phyloP scores from a whole-genome alignment of 2,888 invertebrate genomes.

The Xanthia togata region DNA sequence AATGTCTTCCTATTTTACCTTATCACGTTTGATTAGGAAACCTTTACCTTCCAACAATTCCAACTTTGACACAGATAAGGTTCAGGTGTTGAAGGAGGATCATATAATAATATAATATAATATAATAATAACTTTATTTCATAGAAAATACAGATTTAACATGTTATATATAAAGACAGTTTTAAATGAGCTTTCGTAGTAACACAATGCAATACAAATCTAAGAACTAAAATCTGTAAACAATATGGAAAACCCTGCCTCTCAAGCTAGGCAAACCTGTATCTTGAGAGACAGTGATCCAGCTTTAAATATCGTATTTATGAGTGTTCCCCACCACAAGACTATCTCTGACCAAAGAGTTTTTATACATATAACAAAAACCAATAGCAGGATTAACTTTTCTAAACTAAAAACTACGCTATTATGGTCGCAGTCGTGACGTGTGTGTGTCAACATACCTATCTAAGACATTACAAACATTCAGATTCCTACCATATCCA shows the following conservation, averaged over 20 bases:
- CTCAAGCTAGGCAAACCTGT: no score
- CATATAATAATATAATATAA: no score
- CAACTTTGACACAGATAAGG: slow-evolving; percentile 23
- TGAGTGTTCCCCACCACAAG: neutral
- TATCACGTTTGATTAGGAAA: slow-evolving; percentile 7
- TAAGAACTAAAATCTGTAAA: no score
- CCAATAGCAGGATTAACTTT: neutral
- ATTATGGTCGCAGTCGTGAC: neutral
- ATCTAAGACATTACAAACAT: slow-evolving; percentile 18
- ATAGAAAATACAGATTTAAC: no score
- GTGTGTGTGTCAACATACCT: neutral
- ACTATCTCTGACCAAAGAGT: neutral
- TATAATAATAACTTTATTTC: no score
- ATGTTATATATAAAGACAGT: no score
- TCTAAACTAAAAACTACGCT: neutral
- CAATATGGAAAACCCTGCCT: no score
- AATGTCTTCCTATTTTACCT: slow-evolving; percentile 7
- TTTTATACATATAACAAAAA: neutral
- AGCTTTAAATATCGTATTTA: slow-evolving; percentile 16
- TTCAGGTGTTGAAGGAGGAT: slow-evolving; percentile 24
- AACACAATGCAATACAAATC: no score
- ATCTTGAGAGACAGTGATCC: no score
- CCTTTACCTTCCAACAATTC: slow-evolving; percentile 32
- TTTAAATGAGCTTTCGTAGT: no score
- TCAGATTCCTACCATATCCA: slow-evolving; percentile 35